These are phyloP conservation scores for Dinoponera quadriceps DNA, from an alignment of 1,140 invertebrate species.

Conservation along the genomic window DNA sequence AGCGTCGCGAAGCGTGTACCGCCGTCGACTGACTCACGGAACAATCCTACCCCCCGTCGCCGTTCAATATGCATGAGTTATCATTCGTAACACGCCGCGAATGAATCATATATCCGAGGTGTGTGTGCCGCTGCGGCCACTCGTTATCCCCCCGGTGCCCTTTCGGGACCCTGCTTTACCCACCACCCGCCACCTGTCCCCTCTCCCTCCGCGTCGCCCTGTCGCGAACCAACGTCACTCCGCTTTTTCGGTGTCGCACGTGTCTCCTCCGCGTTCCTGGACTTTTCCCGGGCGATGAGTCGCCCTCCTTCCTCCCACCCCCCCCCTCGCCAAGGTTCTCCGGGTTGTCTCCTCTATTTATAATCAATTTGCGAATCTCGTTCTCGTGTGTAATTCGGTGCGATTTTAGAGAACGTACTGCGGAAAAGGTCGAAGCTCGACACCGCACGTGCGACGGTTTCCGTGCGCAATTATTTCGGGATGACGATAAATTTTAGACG, in stretches of 20 bases:
- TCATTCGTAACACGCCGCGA: conserved; percentile 64
- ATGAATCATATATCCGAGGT: conserved; percentile 65
- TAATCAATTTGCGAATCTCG: neutral
- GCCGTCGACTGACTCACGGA: conserved; percentile 57
- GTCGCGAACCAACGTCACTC: conserved; percentile 14
- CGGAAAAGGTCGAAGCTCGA: too few relatives aligned
- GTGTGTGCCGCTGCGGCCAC: conserved; percentile 11
- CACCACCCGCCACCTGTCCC: too few relatives aligned
- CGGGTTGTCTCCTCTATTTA: neutral
- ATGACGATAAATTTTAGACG: neutral
- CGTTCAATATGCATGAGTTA: conserved; percentile 72
- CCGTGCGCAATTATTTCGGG: neutral
- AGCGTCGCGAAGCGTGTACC: neutral
- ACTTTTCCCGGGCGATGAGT: neutral
- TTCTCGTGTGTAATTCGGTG: neutral
- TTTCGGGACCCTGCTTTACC: neutral
- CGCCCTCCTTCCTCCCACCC: neutral
- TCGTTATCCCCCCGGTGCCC: conserved; percentile 29
- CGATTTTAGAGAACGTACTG: neutral
- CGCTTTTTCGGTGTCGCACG: neutral
- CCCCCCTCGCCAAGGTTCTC: neutral
- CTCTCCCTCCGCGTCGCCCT: neutral
- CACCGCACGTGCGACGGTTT: neutral
- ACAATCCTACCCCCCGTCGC: conserved; percentile 51
- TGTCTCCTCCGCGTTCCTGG: neutral